Evolutionary conservation across 2,888 invertebrate genomes (phyloP).

Genomic region (Coelinius sp.): DNA sequence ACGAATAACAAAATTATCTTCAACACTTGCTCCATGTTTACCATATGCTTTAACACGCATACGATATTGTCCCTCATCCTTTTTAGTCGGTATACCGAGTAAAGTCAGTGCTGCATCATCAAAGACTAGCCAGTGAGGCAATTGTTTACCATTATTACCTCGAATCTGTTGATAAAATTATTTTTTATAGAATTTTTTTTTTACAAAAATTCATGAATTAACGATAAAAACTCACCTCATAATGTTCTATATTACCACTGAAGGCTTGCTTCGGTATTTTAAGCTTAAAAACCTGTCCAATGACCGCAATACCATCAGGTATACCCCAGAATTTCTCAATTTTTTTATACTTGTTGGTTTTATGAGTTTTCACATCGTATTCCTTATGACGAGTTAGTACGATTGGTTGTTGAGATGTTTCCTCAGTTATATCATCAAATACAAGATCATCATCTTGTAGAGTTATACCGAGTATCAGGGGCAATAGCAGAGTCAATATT

Average conservation of each 20-base stretch:
- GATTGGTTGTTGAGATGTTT: slow-evolving; percentile 49
- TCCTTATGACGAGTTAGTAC: slow-evolving; percentile 40
- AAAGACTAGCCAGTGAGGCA: slow-evolving; percentile 82
- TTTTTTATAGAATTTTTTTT: too few relatives aligned
- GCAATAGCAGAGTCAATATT: slow-evolving; percentile 54
- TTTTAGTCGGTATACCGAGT: slow-evolving; percentile 80
- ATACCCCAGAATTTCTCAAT: slow-evolving; percentile 71
- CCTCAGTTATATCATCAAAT: slow-evolving; percentile 66
- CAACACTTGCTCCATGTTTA: slow-evolving; percentile 73
- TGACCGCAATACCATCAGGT: slow-evolving; percentile 77
- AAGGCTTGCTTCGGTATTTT: slow-evolving; percentile 82
- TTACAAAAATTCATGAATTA: too few relatives aligned
- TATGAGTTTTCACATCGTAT: slow-evolving; percentile 34
- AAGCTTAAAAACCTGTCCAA: slow-evolving; percentile 82
- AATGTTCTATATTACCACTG: slow-evolving; percentile 77
- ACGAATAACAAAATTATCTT: slow-evolving; percentile 79
- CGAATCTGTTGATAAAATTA: slow-evolving; percentile 67
- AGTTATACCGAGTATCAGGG: slow-evolving; percentile 53
- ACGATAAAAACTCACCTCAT: slow-evolving; percentile 75
- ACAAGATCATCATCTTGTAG: slow-evolving; percentile 67
- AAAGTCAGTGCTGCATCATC: slow-evolving; percentile 80
- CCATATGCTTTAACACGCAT: slow-evolving; percentile 76
- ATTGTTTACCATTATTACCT: slow-evolving; percentile 64
- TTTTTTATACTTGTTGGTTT: slow-evolving; percentile 14
- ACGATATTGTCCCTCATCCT: slow-evolving; percentile 79